Base-by-base conservation (phyloP, 2,888 invertebrate genomes). In the Subacronicta megacephala region DNA sequence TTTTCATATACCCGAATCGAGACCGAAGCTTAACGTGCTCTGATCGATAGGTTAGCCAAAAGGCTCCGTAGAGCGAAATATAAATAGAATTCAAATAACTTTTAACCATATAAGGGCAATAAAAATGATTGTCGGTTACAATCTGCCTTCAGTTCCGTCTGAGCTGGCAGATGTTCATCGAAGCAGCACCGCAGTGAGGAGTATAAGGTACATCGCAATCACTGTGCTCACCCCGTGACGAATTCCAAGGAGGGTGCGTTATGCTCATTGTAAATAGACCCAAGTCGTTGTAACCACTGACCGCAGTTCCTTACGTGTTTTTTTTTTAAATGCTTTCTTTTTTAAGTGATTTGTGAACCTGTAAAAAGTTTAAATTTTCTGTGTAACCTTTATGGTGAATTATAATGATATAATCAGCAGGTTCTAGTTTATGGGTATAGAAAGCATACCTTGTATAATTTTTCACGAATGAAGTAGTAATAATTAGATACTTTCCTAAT, bases 141-240 rank as follows among this genome's bases (percentile, higher is more conserved):
- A 57, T 45, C 42, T 51, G 15, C 29, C 35, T 38, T 40, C 42
- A 13, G 70, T 69, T 55, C 51, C 64, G 53, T 44, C 42, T 51
- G 49, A 72, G 53, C 51, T 56, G 45, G 47, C 46, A 55, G 57
- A 69, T 78, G 75, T 54, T 69, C 76, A 80, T 64, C 82, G 75
- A 60, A 70, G 80, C 80, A 62, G 53, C 58, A 75, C 74, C 70
- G 71, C 52, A 66, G 31, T n/a, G 6, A 31, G 60, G 71, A 65
- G 59, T 64, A 52, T 46, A 75, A 68, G 77, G 68, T 72, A 65
- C 60, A 55, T 61, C 29, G 64, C 72, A 86, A 87, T 87, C 87
- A 84, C 77, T 80, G 84, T 82, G 81, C 69, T 70, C 81, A 68
- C 77, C 78, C 84, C 86, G 80, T 87, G 83, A 86, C 84, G 60